Conservation (phyloP, 2,888 invertebrate species). For the Kryphioiulus occultus region DNA sequence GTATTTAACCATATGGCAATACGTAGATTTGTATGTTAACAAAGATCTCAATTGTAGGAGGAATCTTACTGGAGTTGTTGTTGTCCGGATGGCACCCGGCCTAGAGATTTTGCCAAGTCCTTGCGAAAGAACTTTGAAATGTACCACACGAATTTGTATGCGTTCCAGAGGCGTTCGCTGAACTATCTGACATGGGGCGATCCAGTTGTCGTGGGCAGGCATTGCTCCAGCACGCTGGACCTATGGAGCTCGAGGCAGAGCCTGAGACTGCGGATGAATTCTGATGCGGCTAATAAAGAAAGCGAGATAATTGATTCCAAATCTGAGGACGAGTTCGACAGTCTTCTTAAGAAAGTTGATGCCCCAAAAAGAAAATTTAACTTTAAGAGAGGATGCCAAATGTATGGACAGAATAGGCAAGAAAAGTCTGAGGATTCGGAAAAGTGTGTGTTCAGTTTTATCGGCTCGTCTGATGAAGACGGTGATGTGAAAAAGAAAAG, state of each 20-base stretch:
- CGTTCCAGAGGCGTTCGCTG: neutral
- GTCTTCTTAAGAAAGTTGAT: neutral
- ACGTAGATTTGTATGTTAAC: too few species aligned
- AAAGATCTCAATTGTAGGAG: too few species aligned
- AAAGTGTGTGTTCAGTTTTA: neutral
- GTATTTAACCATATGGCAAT: too few species aligned
- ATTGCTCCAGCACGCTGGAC: neutral
- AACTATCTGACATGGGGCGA: constrained; percentile 3
- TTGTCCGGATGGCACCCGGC: neutral
- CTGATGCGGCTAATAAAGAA: neutral
- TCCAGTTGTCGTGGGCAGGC: neutral
- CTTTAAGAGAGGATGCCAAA: neutral
- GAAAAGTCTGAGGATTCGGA: neutral
- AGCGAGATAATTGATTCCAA: neutral
- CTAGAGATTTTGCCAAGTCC: neutral
- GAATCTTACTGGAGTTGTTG: neutral
- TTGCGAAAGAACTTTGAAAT: neutral
- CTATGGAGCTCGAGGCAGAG: neutral
- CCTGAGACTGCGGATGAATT: neutral
- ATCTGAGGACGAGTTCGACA: neutral
- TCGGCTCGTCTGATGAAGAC: neutral
- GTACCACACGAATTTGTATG: constrained; percentile 6
- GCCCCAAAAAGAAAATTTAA: neutral
- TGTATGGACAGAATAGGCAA: neutral
- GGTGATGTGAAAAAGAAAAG: neutral